Percentiles rank a stretch among this genome's conserved stretches.
Conservation (phyloP, 2,797 vertebrate species). For the Linurgus olivaceus region DNA sequence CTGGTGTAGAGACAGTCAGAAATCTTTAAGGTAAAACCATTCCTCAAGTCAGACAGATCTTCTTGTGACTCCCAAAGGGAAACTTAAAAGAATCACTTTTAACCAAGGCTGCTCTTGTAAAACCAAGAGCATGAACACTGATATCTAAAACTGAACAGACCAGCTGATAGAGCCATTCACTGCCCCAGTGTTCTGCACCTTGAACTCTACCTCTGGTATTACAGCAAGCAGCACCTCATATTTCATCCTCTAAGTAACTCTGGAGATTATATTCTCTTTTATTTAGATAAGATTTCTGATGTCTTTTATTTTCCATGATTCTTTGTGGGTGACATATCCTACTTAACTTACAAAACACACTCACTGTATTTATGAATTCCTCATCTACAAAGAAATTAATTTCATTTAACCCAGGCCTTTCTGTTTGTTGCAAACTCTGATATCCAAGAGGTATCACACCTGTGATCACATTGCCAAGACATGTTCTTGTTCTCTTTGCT, state of each 20-base stretch:
- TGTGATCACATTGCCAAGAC: conserved; percentile 23
- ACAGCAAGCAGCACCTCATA: not conserved
- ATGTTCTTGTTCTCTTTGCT: conserved; percentile 22
- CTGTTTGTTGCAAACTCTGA: not conserved
- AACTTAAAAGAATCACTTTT: not conserved
- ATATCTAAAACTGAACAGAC: not conserved
- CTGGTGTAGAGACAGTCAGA: not conserved
- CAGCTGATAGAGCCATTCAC: not conserved
- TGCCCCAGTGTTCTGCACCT: not conserved
- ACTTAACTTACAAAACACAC: not conserved
- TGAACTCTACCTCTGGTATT: not conserved
- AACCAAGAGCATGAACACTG: not conserved
- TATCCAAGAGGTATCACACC: conserved; percentile 21
- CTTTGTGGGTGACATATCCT: not conserved
- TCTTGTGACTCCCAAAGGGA: not conserved
- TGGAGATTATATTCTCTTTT: not conserved
- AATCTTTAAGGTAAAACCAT: not conserved
- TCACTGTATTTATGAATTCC: not conserved
- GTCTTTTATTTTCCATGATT: not conserved
- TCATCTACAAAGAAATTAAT: conserved; percentile 19
- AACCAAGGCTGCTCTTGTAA: not conserved
- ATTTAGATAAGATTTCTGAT: not conserved
- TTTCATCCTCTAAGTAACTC: not conserved
- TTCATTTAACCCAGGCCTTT: not conserved
- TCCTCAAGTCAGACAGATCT: not conserved